Base-by-base conservation (phyloP, 1,140 invertebrate genomes). In the Heliconius eleuchia region DNA sequence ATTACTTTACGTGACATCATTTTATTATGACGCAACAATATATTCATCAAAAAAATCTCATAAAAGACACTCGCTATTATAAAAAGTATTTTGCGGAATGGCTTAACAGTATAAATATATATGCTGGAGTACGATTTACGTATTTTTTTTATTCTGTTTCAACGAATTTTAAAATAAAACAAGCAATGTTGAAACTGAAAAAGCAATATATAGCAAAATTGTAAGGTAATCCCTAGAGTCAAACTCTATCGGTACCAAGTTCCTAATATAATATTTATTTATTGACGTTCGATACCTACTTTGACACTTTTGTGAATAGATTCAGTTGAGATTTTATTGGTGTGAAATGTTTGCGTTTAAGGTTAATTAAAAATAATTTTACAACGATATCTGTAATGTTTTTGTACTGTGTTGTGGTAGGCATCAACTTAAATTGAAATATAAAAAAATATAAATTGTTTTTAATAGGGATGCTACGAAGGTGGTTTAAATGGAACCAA, bases 201-300 rank as follows among this genome's bases (percentile, higher is more conserved):
- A 81, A 71, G 50, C 72, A 72, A 77, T 74, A 52, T 70, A 78
- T 83, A 76, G 76, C 79, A 87, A 86, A 84, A 76, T 81, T 78
- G 70, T 74, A 75, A 82, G 78, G 82, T 84, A 84, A 78, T 84
- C 78, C 80, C 87, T 87, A 71, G 81, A 84, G 81, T 85, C 82
- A 77, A 89, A 86, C 78, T 83, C 83, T 83, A 82, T 89, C 80
- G 82, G 84, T 76, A 70, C 87, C 76, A 74, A 87, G 87, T 86
- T 83, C 80, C 82, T 81, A 30, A 30, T 66, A 78, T 72, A 80
- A 42, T 80, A 84, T 78, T 81, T 79, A 76, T 81, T 80, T 79
- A 83, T 83, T 74, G 82, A 76, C 76, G 50, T 78, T 46, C 34
- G n/a, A 1, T 66, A 66, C 4, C 4, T 52, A 19, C 50, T 66